Conservation (phyloP, 2,797 vertebrate genomes). For the Forpus xanthops region DNA sequence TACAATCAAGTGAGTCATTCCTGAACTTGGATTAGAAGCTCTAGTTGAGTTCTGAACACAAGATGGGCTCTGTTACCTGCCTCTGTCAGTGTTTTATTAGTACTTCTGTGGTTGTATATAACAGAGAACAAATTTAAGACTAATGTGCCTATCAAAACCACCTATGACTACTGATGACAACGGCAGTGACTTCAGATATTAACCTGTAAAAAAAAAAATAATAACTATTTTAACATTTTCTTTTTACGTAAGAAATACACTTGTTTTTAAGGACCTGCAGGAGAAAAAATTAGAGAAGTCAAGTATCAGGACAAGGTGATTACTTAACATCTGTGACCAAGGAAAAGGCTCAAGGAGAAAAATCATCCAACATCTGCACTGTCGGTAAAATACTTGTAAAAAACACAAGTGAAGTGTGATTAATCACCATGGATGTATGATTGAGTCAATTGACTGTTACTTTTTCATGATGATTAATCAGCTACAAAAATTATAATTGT, state of each 20-base stretch:
- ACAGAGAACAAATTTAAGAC: constrained; percentile 48
- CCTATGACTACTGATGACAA: constrained; percentile 65
- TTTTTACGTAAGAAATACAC: constrained; percentile 64
- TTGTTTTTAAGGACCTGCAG: constrained; percentile 69
- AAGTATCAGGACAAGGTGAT: constrained; percentile 80
- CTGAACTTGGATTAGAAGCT: constrained; percentile 17
- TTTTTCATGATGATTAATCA: constrained; percentile 87
- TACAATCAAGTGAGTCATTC: constrained; percentile 27
- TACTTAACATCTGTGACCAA: constrained; percentile 85
- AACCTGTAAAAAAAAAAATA: constrained; percentile 64
- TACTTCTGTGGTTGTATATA: constrained; percentile 15
- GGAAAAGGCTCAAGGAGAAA: constrained; percentile 80
- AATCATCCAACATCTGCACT: constrained; percentile 82
- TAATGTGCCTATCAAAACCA: constrained; percentile 55
- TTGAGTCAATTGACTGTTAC: constrained; percentile 87
- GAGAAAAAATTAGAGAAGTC: constrained; percentile 75
- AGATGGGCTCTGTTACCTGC: constrained; percentile 12
- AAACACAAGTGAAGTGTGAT: constrained; percentile 85
- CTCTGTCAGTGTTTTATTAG: constrained; percentile 46
- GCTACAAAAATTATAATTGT: constrained; percentile 87
- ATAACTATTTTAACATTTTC: constrained; percentile 68
- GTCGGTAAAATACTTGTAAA: constrained; percentile 81
- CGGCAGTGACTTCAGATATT: constrained; percentile 66
- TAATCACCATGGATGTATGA: constrained; percentile 85
- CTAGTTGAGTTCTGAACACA: constrained; percentile 32